Evolutionary conservation across 2,797 vertebrate species (phyloP), one percentile per base, ranked within the genome.

Genomic region (Allobates femoralis): DNA sequence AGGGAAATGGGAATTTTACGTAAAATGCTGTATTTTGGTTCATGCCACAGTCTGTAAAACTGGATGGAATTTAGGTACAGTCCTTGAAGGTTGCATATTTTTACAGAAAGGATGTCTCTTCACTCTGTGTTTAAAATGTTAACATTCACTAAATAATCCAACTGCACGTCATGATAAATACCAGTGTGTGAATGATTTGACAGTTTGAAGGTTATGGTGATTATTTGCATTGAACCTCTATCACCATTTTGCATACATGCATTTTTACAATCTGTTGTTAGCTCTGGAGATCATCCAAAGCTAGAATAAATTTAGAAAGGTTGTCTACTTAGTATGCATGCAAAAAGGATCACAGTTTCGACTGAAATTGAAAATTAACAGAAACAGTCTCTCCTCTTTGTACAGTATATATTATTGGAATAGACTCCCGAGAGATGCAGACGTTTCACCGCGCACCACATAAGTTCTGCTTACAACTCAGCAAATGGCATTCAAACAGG

Each of bases 181-280:
- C 71, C 71, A 74, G 37, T 28, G 41, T 50, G 71, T 74, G 71
- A 74, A 18, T 74, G 41, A 74, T 74, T 74, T 74, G 71, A 74
- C 71, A 74, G 71, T 32, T 55, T 76, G 46, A 55, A 76, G 74
- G 74, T 76, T 76, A 55, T 76, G 46, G 50, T 51, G 74, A 76
- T 76, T 76, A 76, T 53, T 76, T 28, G 74, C 51, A 56, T 56
- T 77, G 51, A 55, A 77, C 75, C 51, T 55, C 51, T 77, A 55
- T 55, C 75, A 77, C 75, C 75, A 77, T 86, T 81, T 64, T 86
- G 50, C 53, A 50, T 50, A 56, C 84, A 51, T 77, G 8, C 53
- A 76, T 55, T 76, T 82, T 56, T 71, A 75, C 56, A 86, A 55
- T 77, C 79, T 82, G 28, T 82, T 66, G 71, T 86, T 74, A 41